Evolutionary conservation across 2,888 invertebrate species (phyloP).

Genomic region (Tachina fera): DNA sequence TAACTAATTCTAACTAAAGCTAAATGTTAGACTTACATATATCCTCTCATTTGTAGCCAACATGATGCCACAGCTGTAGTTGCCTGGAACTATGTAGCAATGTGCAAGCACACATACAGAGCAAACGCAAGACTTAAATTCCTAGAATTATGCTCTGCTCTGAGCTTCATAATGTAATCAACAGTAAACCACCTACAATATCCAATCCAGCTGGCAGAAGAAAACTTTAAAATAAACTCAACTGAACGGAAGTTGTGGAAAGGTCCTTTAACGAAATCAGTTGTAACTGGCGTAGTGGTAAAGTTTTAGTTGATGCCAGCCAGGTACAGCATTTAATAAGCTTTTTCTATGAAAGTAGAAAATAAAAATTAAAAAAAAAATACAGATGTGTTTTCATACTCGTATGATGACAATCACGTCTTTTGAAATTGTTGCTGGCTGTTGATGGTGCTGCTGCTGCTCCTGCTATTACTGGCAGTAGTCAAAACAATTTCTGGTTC

Average conservation of each 20-base stretch:
- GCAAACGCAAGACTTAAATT: constrained; percentile 44
- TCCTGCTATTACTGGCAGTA: constrained; percentile 39
- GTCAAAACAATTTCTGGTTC: constrained; percentile 75
- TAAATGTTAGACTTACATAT: constrained; percentile 75
- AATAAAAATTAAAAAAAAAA: constrained; percentile 35
- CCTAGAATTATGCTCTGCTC: constrained; percentile 57
- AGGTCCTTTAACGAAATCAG: constrained; percentile 22
- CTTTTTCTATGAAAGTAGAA: constrained; percentile 55
- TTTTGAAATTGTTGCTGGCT: constrained; percentile 56
- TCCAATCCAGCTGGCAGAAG: constrained; percentile 9
- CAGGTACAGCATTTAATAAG: constrained; percentile 57
- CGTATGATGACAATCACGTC: constrained; percentile 65
- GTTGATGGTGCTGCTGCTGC: constrained; percentile 7
- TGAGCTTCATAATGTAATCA: constrained; percentile 59
- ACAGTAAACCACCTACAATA: constrained; percentile 43
- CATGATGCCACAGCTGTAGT: neutral
- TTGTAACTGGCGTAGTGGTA: neutral
- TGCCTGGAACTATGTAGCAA: neutral
- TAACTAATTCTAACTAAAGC: constrained; percentile 82
- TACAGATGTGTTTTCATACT: constrained; percentile 25
- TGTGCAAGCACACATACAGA: neutral
- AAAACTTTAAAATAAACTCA: constrained; percentile 19
- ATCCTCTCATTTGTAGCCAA: constrained; percentile 50
- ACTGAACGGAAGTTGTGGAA: constrained; percentile 41
- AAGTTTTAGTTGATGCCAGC: constrained; percentile 18